Conservation (phyloP, 2,113 vertebrate species). For the Taxidea taxus region DNA sequence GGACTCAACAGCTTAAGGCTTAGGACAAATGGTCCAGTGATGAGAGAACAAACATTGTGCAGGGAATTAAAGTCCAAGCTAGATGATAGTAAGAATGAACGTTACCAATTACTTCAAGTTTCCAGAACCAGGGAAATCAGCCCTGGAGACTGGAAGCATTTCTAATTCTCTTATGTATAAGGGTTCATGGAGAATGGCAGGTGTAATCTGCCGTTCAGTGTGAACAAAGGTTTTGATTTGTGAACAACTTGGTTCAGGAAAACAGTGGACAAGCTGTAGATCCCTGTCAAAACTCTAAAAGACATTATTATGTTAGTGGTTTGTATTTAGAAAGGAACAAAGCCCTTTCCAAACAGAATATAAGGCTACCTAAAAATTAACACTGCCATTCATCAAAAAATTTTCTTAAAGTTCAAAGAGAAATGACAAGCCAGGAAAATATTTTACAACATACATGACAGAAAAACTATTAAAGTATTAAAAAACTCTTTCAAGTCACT, state of each 20-base stretch:
- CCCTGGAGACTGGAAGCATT: background rate
- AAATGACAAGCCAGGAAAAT: conserved; percentile 32
- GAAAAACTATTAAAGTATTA: conserved; percentile 6
- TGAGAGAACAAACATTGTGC: conserved; percentile 10
- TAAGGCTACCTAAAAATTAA: background rate
- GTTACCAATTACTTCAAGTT: conserved; percentile 2
- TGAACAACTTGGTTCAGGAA: conserved; percentile 19
- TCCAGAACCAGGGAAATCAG: background rate
- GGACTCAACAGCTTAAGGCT: conserved; percentile 4
- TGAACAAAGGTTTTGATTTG: background rate
- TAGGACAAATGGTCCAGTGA: background rate
- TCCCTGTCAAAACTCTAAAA: background rate
- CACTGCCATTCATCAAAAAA: background rate
- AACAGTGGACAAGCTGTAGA: background rate
- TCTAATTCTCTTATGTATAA: background rate
- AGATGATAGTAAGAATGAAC: background rate
- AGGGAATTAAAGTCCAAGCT: background rate
- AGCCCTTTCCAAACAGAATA: background rate
- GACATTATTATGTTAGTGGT: background rate
- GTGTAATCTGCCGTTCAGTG: background rate
- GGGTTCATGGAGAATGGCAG: background rate
- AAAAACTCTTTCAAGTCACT: background rate
- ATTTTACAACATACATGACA: background rate
- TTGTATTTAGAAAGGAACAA: conserved; percentile 21
- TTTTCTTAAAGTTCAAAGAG: background rate